Evolutionary conservation across 2,888 invertebrate genomes (phyloP), one percentile per base, ranked within the genome.

Genomic region (Drosophila histrio): DNA sequence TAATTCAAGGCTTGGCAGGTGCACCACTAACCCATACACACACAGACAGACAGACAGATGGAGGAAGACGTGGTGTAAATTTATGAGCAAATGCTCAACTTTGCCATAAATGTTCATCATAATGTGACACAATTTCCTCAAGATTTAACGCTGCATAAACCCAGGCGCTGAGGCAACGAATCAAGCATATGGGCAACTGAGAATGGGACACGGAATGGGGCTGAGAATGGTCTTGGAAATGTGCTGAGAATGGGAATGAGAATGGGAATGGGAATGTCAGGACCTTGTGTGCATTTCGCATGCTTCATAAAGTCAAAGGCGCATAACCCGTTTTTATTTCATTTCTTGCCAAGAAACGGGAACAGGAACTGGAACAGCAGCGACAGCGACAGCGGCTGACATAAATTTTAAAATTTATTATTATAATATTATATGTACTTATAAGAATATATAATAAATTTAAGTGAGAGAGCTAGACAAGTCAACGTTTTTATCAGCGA

Each of bases 51-150:
- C 22, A 3, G 15, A 11, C 15, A 22, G 28, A 30, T 17, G n/a
- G 30, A 8, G 24, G 53, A 15, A 21, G 52, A 30, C 13, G 26
- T 26, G 19, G 77, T 65, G 65, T 61, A 70, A 84, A 83, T 84
- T 84, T 79, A 84, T 84, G 87, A 50, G 79, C 71, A 49, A 74
- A 78, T 73, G 74, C 70, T 83, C 73, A 76, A 71, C 72, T 80
- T 72, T 74, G 76, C 71, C 79, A 86, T 84, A 84, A 86, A 86
- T 80, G 84, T 79, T 79, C 77, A 86, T 86, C 81, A 86, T 86
- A 84, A 84, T 84, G 84, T 84, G 84, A 84, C 84, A 84, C 87
- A 84, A 84, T 84, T 84, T 84, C 77, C 84, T 81, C 70, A 77
- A 84, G 84, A 84, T 84, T 84, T 84, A 84, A 84, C 79, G 76